These are phyloP conservation scores for Odontamblyopus rebecca DNA, from an alignment of 2,797 vertebrate genomes.

Conservation along the genomic window DNA sequence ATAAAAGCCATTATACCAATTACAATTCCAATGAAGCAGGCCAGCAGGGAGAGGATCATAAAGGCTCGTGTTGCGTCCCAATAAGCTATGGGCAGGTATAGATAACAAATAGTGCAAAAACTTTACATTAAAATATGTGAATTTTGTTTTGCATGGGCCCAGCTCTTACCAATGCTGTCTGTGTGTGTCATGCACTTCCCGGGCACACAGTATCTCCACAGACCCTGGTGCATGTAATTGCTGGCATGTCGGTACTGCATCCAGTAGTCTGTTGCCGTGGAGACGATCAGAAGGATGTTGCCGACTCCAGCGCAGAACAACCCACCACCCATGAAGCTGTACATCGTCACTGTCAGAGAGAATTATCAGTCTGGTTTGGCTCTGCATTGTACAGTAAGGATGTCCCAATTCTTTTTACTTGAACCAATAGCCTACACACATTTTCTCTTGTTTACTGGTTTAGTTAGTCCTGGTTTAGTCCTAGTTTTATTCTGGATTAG, in stretches of 20 bases:
- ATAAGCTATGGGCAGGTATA: slow-evolving; percentile 67
- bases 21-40: slow-evolving; percentile 82
- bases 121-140: not conserved
- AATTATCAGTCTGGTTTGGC: slow-evolving; percentile 22
- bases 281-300: slow-evolving; percentile 84
- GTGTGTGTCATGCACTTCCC: slow-evolving; percentile 84
- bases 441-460: too few relatives aligned
- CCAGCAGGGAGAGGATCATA: slow-evolving; percentile 83
- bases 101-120: not conserved
- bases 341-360: slow-evolving; percentile 72
- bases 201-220: slow-evolving; percentile 83
- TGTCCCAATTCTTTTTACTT: too few relatives aligned
- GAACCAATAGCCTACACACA: too few relatives aligned
- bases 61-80: slow-evolving; percentile 84
- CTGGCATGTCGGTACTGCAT: slow-evolving; percentile 84
- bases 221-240: slow-evolving; percentile 84
- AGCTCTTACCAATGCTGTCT: slow-evolving; percentile 77
- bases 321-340: slow-evolving; percentile 87
- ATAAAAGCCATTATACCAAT: slow-evolving; percentile 84
- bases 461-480: too few relatives aligned
- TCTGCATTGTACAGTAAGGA: not conserved
- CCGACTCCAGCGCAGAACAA: slow-evolving; percentile 83
- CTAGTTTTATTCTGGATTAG: too few relatives aligned
- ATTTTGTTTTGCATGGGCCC: not conserved
- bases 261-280: slow-evolving; percentile 86